Base-by-base conservation (phyloP, 2,888 invertebrate genomes). In the Archips xylosteana region DNA sequence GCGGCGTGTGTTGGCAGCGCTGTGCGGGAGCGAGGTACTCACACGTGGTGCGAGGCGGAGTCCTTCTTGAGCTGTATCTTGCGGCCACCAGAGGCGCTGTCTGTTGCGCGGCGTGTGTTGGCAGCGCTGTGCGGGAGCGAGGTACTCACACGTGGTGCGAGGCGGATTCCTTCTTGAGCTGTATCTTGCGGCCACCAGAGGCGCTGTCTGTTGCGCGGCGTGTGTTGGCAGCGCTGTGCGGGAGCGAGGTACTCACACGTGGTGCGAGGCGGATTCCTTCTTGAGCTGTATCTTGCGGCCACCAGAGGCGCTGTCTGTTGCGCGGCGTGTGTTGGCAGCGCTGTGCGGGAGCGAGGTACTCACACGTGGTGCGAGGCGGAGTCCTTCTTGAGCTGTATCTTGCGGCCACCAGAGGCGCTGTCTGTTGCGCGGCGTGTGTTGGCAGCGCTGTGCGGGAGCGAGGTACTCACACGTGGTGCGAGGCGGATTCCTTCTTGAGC, bases 281-380 rank as follows among this genome's bases (percentile, higher is more conserved):
- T 98, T 98, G 77, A 98, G 95, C 85, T 99, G 98, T 82, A 98
- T 98, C 93, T 99, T 99, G 75, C 98, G 96, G 87, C 98, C 98
- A 98, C 99, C 99, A 99, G 6, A 99, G 95, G 45, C 99, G 96
- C 95, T 98, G 99, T 96, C 99, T 98, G 96, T 99, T 99, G 85
- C 98, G 97, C 39, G 98, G 97, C 0, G 99, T 23, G 23, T 23
- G 23, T 23, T 23, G 23, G 23, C 23, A 23, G 23, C 23, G 1
- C 23, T 23, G 23, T 23, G 23, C 23, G 23, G 23, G 13, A 13
- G n/a, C 4, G 39, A 39, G 32, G 12, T 57, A 57, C 57, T 79
- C 71, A 92, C 92, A 96, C 96, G 81, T 96, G 96, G 84, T 96
- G 97, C 85, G 97, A 96, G 85, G 96, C 96, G 76, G 98, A 96